These are phyloP conservation scores for Noctua pronuba DNA, from an alignment of 2,888 invertebrate genomes.

Conservation along the genomic window DNA sequence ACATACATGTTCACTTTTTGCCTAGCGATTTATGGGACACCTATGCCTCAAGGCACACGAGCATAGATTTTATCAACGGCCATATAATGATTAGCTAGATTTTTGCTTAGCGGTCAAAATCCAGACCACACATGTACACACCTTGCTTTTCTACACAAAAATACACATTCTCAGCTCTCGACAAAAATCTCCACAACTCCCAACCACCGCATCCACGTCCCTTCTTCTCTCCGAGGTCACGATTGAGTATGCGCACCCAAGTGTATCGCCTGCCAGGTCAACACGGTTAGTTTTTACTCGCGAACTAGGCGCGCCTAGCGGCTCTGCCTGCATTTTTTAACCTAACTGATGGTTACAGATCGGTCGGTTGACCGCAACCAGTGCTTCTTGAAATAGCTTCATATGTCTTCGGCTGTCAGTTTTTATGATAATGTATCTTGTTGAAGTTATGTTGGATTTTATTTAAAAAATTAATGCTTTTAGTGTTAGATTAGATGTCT, in stretches of 20 bases:
- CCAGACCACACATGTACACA: background rate
- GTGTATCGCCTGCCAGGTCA: conserved; percentile 87
- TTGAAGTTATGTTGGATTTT: conserved; percentile 30
- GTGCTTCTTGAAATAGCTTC: conserved; percentile 66
- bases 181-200: background rate
- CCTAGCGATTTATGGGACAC: background rate
- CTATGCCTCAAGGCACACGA: background rate
- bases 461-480: background rate
- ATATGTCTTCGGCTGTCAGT: conserved; percentile 62
- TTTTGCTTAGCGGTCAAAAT: background rate
- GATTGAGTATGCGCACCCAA: conserved; percentile 84
- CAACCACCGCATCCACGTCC: conserved; percentile 61
- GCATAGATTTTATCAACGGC: background rate
- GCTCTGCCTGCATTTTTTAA: conserved; percentile 73
- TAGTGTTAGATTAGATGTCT: background rate
- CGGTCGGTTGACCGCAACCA: conserved; percentile 65
- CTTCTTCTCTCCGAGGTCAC: conserved; percentile 61
- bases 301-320: conserved; percentile 76
- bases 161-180: background rate
- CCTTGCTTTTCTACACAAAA: background rate
- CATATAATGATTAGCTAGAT: background rate
- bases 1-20: no score
- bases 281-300: conserved; percentile 78
- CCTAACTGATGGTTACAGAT: conserved; percentile 63
- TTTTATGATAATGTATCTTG: conserved; percentile 53